Evolutionary conservation across 2,888 invertebrate genomes (phyloP).

Genomic region (Antheraea yamamai): DNA sequence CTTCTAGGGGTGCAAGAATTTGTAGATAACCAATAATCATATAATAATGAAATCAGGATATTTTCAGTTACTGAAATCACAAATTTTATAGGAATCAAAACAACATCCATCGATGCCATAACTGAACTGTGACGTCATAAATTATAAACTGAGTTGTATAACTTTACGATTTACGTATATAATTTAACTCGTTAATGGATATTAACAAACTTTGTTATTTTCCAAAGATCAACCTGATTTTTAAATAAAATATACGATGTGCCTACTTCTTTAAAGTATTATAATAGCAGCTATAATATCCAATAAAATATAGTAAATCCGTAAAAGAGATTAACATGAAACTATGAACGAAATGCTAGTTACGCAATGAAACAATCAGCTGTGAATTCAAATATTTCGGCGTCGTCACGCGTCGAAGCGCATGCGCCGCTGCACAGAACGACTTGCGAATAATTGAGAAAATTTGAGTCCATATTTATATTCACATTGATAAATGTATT

Average conservation of each 20-base stretch:
- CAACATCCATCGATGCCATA: background rate
- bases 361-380: conserved; percentile 39
- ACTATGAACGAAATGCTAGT: conserved; percentile 37
- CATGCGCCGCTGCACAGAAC: background rate
- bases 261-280: background rate
- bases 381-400: conserved; percentile 49
- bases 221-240: background rate
- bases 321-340: conserved; percentile 22
- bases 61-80: too few species aligned
- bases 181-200: background rate
- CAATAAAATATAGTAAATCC: conserved; percentile 1
- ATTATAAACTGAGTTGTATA: background rate
- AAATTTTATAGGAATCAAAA: background rate
- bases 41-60: too few species aligned
- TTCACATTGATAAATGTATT: too few species aligned
- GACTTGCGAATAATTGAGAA: background rate
- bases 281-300: background rate
- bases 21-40: too few species aligned
- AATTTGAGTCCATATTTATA: background rate
- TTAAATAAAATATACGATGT: background rate
- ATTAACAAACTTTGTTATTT: background rate
- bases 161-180: background rate
- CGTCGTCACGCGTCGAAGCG: conserved; percentile 51
- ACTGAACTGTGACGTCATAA: background rate
- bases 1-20: too few species aligned